Base-by-base conservation (phyloP, 2,113 vertebrate species). In the Noctilio leporinus region DNA sequence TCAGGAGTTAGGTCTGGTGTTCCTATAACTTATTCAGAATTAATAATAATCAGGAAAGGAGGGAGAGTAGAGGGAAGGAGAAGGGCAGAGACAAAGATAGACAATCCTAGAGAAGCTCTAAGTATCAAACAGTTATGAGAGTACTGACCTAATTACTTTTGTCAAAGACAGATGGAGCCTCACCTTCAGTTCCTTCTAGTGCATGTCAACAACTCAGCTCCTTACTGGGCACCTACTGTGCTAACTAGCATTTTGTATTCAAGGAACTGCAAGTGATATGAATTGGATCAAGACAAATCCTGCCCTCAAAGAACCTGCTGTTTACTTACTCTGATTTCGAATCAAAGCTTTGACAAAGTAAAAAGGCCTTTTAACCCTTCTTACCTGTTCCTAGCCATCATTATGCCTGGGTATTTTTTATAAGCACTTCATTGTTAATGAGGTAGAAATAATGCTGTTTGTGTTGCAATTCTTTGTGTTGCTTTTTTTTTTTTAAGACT, bases 401-500 rank as follows among this genome's bases (percentile, higher is more conserved):
- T 38, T 72, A 73, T 5, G 43, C 51, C 35, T 57, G 35, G 59
- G 49, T 81, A 38, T 69, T 82, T 47, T 87, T 93, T 92, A 70
- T 40, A 73, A 89, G 92, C 55, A 59, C 75, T 83, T 88, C 16
- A 24, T 82, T 91, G 83, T 73, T 78, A 85, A 78, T 72, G 75
- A 94, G 40, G 89, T 76, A 90, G 57, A 78, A 95, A 73, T 95
- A 81, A 77, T 84, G 49, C 22, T 40, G 20, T 88, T 70, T 70
- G 43, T 93, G 86, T 67, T 90, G 86, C 83, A 95, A 95, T 93
- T 95, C 73, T 53, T 77, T 78, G 49, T 95, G 49, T 59, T 93
- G n/a, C 55, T 93, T 92, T 40, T 78, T 85, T 92, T 93, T 72
- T 43, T n/a, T n/a, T n/a, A n/a, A n/a, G n/a, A n/a, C n/a, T n/a